Percentiles rank a stretch among this genome's conserved stretches.
These are phyloP conservation scores for Protosalanx chinensis DNA, from an alignment of 2,797 vertebrate species.

Conservation along the genomic window DNA sequence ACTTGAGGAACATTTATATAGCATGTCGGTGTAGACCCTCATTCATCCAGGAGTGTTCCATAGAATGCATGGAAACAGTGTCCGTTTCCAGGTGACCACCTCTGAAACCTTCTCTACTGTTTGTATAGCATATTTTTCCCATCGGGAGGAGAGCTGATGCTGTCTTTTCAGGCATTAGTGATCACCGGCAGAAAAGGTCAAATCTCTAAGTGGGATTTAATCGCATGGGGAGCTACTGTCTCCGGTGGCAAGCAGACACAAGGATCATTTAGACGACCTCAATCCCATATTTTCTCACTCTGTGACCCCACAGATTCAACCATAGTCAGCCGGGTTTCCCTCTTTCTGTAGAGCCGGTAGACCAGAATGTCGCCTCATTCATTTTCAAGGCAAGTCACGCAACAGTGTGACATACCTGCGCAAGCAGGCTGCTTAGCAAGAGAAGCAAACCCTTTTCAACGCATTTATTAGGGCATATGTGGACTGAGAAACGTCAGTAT, in stretches of 20 bases:
- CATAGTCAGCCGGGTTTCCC: background rate
- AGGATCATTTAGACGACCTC: conserved; percentile 46
- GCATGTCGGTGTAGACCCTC: too few relatives aligned
- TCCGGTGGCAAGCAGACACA: conserved; percentile 61
- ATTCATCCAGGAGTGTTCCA: too few relatives aligned
- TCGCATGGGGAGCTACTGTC: conserved; percentile 23
- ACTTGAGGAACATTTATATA: conserved; percentile 27
- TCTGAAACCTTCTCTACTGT: too few relatives aligned
- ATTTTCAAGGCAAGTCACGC: too few relatives aligned
- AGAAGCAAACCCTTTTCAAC: too few relatives aligned
- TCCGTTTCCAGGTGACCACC: too few relatives aligned
- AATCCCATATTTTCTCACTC: conserved; percentile 52
- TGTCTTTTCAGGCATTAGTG: conserved; percentile 29
- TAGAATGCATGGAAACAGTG: too few relatives aligned
- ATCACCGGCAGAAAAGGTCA: conserved; percentile 35
- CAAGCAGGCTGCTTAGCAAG: too few relatives aligned
- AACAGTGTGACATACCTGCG: too few relatives aligned
- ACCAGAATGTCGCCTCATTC: background rate
- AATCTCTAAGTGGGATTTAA: conserved; percentile 51
- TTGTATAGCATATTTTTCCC: conserved; percentile 21
- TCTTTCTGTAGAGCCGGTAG: conserved; percentile 25
- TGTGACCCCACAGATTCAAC: conserved; percentile 31
- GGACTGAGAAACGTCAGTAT: too few relatives aligned
- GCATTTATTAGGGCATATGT: too few relatives aligned
- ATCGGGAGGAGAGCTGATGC: conserved; percentile 16